Base-by-base conservation (phyloP, 2,797 vertebrate species). In the Chromis chromis region DNA sequence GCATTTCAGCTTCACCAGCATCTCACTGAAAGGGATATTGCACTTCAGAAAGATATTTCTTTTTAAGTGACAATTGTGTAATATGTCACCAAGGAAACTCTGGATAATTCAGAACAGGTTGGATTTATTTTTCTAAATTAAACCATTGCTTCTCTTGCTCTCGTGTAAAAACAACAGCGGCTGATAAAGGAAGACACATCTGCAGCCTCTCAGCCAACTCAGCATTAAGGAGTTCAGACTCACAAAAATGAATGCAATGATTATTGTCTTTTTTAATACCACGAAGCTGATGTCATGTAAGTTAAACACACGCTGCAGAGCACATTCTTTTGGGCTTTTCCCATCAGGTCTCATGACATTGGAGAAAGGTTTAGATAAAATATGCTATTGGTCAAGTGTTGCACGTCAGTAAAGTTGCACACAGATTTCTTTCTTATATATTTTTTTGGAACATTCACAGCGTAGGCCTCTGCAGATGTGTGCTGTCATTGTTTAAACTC, bases 401-500 rank as follows among this genome's bases (percentile, higher is more conserved):
- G 40, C 42, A 19, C 4, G 17, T 46, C 44, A 46, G n/a, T 49
- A 21, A 48, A n/a, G 44, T 9, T 42, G 39, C 39, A 42, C 13
- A 42, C 6, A 5, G 28, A 4, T 4, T 31, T 31, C 28, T 31
- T 31, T 31, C 28, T 7, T 31, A 5, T 5, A 31, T 25, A 2
- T 25, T 25, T 25, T 25, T 25, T 25, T 25, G 4, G 25, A 25
- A 25, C 2, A 2, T 25, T 25, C 25, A 25, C 25, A 25, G 25
- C 25, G 25, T 25, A 25, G 25, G 25, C 25, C 8, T 27, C 24
- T 40, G 44, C 0, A 27, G 40, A 66, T 64, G 53, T 69, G 49
- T 70, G 54, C 14, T 65, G 9, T 22, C 22, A 46, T 55, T 39
- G 53, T 69, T 74, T 50, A 68, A 74, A 62, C 49, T 59, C 27